Evolutionary conservation across 2,797 vertebrate genomes (phyloP), one percentile per base, ranked within the genome.

Genomic region (Aphelocoma californica): DNA sequence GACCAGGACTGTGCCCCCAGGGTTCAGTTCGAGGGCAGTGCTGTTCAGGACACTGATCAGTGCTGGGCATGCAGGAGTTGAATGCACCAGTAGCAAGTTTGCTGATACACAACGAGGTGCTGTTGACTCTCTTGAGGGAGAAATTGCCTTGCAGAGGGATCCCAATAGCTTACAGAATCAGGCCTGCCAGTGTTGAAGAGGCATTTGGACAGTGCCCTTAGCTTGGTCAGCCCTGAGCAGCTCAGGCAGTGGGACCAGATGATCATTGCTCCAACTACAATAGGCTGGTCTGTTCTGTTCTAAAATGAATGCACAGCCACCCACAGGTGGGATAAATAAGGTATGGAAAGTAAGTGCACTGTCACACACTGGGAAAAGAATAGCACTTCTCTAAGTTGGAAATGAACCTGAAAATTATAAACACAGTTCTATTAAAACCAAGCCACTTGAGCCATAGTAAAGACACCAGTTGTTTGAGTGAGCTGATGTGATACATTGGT

Each of bases 241-340:
- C 38, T 40, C 50, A 25, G 69, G 50, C 34, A 64, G 13, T 4
- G n/a, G 40, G 42, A 47, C 9, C 20, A 25, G 69, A 25, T n/a
- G 69, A 17, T 20, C 13, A 3, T 9, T 38, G 23, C 3, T 57
- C 31, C 70, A 40, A 2, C 17, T 14, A 3, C 34, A 56, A 20
- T 0, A 25, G 5, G 28, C 29, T 40, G 50, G 13, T 48, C 25
- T 48, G 0, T 25, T 48, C 44, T 1, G 1, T 21, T 65, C 44
- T 21, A 14, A 34, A 14, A 12, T 34, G 18, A 80, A 21, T 53
- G 28, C 32, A 17, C 38, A 42, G n/a, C 9, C 24, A 45, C 14
- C 16, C 60, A 13, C 2, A 14, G 20, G 12, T 58, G 50, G 23
- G 20, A 28, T 44, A 54, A 51, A 48, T 31, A 18, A 26, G 25